Evolutionary conservation across 1,140 invertebrate genomes (phyloP), one percentile per base, ranked within the genome.

Genomic region (Drosophila ficusphila): DNA sequence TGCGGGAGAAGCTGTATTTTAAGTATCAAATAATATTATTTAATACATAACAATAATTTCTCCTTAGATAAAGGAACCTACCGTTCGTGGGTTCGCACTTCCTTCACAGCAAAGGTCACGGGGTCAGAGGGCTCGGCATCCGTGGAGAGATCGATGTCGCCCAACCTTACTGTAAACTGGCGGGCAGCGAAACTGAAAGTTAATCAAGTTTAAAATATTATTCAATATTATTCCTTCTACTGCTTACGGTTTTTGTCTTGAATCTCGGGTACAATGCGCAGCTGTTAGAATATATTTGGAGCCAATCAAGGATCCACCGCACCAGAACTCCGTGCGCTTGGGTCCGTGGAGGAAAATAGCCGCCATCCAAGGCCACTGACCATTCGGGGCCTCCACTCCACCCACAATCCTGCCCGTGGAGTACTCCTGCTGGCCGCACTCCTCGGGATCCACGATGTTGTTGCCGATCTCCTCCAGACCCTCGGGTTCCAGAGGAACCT

Each of bases 341-440:
- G 95, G 95, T 6, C 97, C 96, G 81, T 97, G 96, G 18, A 98
- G 92, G 86, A 96, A 98, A 68, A 98, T 97, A 1, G 97, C 97
- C 1, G 96, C 97, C 96, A 98, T 97, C 97, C 97, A 98, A 0
- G 97, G 97, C 96, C 96, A 97, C 36, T 95, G 94, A 3, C 97
- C 97, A 0, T 96, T 94, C 7, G 95, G 92, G 0, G 96, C 94
- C 89, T 97, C 96, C 29, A 96, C 95, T n/a, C 97, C 97, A 0
- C 97, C 97, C 0, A 98, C 97, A 9, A 98, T 96, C 12, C 97
- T 94, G 76, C 95, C 97, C 29, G 96, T 95, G 16, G 96, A 95
- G 58, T 95, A 94, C 91, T 97, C 96, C 51, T 95, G 94, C 61
- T 96, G 94, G 1, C 97, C 97, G 82, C 97, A 98, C 60, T 96